Percentiles rank a stretch among this genome's conserved stretches.
These are phyloP conservation scores for Drosophila longiperda DNA, from an alignment of 2,888 invertebrate species.

Conservation along the genomic window DNA sequence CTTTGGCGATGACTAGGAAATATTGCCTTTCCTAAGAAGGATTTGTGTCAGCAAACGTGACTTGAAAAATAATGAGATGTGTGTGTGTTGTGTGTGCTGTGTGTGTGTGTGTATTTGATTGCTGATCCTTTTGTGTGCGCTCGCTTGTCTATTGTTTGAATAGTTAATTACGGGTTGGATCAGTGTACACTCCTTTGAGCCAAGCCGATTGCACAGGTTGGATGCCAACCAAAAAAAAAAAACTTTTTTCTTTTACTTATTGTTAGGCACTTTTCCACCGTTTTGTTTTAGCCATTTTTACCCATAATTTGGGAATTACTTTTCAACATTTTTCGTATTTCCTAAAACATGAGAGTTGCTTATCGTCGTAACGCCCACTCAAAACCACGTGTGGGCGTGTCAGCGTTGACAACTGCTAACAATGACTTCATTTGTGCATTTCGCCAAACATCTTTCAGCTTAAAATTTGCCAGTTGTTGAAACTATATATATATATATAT, in stretches of 20 bases:
- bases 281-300: conserved; percentile 70
- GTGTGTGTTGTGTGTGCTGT: conserved; percentile 5
- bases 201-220: conserved; percentile 33
- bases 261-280: conserved; percentile 44
- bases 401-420: conserved; percentile 76
- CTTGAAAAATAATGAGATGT: conserved; percentile 69
- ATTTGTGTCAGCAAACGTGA: conserved; percentile 81
- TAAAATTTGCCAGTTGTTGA: conserved; percentile 57
- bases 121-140: conserved; percentile 72
- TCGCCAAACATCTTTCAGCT: conserved; percentile 54
- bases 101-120: conserved; percentile 58
- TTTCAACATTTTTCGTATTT: conserved; percentile 57
- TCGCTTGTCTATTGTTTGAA: conserved; percentile 72
- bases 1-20: conserved; percentile 72
- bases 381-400: conserved; percentile 49
- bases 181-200: conserved; percentile 74
- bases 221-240: conserved; percentile 37
- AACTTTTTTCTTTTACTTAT: conserved; percentile 6
- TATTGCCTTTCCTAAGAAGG: conserved; percentile 80
- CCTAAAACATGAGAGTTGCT: conserved; percentile 23
- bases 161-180: conserved; percentile 82
- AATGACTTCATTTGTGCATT: conserved; percentile 76
- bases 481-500: conserved; percentile 4
- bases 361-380: conserved; percentile 35
- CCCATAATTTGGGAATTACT: conserved; percentile 75